Base-by-base conservation (phyloP, 1,140 invertebrate genomes). In the Octopus sinensis region DNA sequence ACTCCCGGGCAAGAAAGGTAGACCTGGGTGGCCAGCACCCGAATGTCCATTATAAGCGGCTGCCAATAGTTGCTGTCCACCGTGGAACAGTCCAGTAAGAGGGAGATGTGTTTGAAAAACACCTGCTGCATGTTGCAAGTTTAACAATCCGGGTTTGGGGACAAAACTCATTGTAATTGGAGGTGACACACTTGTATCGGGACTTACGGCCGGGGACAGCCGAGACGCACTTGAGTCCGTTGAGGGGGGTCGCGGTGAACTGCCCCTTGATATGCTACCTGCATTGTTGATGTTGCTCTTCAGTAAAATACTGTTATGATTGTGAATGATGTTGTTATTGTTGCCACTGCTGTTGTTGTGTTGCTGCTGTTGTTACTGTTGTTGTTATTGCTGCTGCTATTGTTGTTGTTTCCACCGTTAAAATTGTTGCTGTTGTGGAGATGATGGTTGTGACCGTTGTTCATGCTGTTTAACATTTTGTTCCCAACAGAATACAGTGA, bases 131-230 rank as follows among this genome's bases (percentile, higher is more conserved):
- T 88, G 87, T 12, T 87, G 86, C 0, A 85, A 53, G 81, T 84
- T 86, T 52, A 89, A 79, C n/a, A 89, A 84, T 52, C 88, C 88
- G 1, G 88, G 88, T 6, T 87, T 80, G 4, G 88, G 88, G 54
- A 89, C 84, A 78, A 89, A 85, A 53, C 82, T 82, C 17, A 80
- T 83, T 76, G 86, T 83, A 79, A 86, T 78, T 53, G 79, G 71
- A 30, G 86, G 85, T 4, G 88, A 88, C 43, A 85, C 76, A 43
- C 86, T 82, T 5, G 86, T 87, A 51, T 87, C 87, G 5, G 88
- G 88, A 77, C 85, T 88, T 9, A 62, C 56, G 23, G 84, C 83
- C 53, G 84, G 83, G 3, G 52, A 51, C 52, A 54, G 53, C 52
- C 85, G 84, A 51, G 84, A 81, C 51, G 81, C 82, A 79, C 85